phyloP scores from a whole-genome alignment of 2,113 vertebrate species.

The Amazona vittata region DNA sequence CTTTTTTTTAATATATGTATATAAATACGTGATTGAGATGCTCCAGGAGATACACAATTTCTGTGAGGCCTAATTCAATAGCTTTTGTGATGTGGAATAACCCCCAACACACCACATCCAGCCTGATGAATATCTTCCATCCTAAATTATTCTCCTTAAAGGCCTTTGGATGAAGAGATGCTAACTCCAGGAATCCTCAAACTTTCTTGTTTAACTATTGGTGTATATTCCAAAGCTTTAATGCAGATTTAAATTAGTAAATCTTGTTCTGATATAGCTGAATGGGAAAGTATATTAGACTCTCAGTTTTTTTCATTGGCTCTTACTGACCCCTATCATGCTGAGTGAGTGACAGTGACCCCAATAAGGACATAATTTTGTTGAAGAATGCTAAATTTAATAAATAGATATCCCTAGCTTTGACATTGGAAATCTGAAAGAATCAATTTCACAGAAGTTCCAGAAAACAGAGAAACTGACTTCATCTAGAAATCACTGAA shows the following conservation, averaged over 20 bases:
- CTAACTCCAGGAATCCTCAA: background rate
- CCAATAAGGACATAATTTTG: background rate
- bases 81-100: background rate
- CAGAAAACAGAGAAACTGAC: background rate
- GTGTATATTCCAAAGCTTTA: background rate
- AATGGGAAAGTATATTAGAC: background rate
- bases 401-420: background rate
- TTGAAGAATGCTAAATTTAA: background rate
- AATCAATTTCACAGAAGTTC: background rate
- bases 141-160: background rate
- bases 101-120: background rate
- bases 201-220: background rate
- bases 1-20: background rate
- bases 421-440: background rate
- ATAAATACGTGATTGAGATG: background rate
- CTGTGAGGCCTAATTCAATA: background rate
- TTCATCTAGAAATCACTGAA: slow-evolving; percentile 12
- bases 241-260: background rate
- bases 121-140: background rate
- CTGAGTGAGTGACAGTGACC: background rate
- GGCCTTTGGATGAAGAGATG: background rate
- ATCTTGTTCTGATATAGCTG: background rate
- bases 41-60: background rate
- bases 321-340: background rate
- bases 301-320: background rate